Conservation (phyloP, 2,113 vertebrate genomes). For the Siphamia tubifer region DNA sequence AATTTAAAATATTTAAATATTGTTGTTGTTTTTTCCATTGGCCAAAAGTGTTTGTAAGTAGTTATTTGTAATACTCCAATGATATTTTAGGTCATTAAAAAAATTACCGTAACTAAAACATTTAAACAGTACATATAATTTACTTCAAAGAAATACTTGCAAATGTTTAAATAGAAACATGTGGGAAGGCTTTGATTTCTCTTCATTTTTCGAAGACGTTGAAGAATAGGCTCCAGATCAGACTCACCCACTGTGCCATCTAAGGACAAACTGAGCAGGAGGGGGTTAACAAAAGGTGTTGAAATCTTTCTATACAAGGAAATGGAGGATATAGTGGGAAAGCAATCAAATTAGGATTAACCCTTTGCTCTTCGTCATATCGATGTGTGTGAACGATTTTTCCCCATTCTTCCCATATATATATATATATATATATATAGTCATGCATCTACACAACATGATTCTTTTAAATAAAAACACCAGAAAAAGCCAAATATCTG, state of each 20-base stretch:
- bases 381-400: not conserved
- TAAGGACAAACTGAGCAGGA: not conserved
- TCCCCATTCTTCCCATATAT: not conserved
- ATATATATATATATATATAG: not conserved
- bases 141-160: no score
- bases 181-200: no score
- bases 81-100: no score
- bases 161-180: no score
- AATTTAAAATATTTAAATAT: no score
- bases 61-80: no score
- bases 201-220: slow-evolving; percentile 11
- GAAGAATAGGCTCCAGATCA: not conserved
- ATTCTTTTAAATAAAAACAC: not conserved
- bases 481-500: no score
- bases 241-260: not conserved
- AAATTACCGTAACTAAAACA: no score
- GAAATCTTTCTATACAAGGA: slow-evolving; percentile 12
- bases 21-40: no score
- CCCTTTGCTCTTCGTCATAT: not conserved
- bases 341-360: slow-evolving; percentile 40
- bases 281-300: not conserved
- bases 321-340: not conserved
- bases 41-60: no score
- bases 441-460: not conserved
- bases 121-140: no score